Percentiles rank a stretch among this genome's conserved stretches.
Conservation (phyloP, 1,140 invertebrate species). For the Patella vulgata region DNA sequence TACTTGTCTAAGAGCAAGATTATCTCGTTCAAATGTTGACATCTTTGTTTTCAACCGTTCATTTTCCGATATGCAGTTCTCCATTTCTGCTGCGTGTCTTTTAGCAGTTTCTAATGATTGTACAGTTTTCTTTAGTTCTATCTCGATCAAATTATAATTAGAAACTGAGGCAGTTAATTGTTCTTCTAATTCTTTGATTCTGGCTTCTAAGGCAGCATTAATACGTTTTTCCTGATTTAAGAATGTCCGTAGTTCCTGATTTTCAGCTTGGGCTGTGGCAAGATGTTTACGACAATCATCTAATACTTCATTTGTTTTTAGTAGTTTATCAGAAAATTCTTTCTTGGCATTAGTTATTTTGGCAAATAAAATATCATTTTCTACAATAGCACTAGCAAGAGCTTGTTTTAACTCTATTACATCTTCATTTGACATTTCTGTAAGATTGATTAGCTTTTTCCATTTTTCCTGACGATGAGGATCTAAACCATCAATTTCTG, state of each 20-base stretch:
- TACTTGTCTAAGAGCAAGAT: not conserved
- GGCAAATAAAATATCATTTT: conserved; percentile 56
- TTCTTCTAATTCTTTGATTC: conserved; percentile 46
- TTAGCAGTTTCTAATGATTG: conserved; percentile 21
- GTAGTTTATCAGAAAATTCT: conserved; percentile 54
- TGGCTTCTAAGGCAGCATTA: conserved; percentile 32
- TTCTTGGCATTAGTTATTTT: conserved; percentile 53
- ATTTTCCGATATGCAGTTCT: conserved; percentile 24
- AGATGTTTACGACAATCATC: conserved; percentile 55
- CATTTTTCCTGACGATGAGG: conserved; percentile 33
- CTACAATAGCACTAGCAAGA: conserved; percentile 51
- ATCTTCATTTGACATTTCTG: conserved; percentile 39
- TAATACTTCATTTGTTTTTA: conserved; percentile 53
- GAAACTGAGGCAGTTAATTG: conserved; percentile 28
- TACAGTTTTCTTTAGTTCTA: conserved; percentile 34
- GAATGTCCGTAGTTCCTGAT: conserved; percentile 50
- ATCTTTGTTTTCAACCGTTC: conserved; percentile 21
- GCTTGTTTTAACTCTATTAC: conserved; percentile 58
- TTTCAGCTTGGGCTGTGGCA: conserved; percentile 55
- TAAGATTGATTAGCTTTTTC: conserved; percentile 36
- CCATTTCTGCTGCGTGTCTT: not conserved
- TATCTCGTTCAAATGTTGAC: not conserved
- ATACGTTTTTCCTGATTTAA: conserved; percentile 46
- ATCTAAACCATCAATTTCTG: conserved; percentile 35
- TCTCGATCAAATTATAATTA: conserved; percentile 31